Conservation (phyloP, 2,113 vertebrate genomes). For the Hippoglossus stenolepis region DNA sequence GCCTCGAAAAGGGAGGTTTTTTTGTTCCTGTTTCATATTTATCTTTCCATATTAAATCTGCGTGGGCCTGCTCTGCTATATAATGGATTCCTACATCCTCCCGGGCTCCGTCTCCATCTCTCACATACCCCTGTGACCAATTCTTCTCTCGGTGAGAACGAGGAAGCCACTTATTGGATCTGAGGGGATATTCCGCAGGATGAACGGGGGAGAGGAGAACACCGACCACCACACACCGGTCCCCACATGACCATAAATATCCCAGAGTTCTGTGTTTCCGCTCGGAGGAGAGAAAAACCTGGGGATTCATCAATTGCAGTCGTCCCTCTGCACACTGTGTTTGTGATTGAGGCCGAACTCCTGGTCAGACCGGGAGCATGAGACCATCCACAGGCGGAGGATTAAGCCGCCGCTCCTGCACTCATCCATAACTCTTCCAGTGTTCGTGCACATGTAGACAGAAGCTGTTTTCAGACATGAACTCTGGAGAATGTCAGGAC, state of each 20-base stretch:
- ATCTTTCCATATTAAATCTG: conserved; percentile 57
- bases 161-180: conserved; percentile 75
- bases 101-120: conserved; percentile 43
- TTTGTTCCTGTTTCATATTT: conserved; percentile 54
- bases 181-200: conserved; percentile 67
- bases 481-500: too few species aligned
- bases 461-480: neutral
- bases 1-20: conserved; percentile 45
- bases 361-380: conserved; percentile 32
- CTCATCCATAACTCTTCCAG: conserved; percentile 46
- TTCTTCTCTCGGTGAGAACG: conserved; percentile 51
- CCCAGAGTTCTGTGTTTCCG: conserved; percentile 48
- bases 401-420: conserved; percentile 22
- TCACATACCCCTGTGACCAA: conserved; percentile 52
- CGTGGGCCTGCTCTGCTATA: conserved; percentile 22
- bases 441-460: conserved; percentile 20
- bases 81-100: conserved; percentile 62
- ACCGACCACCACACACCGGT: conserved; percentile 38
- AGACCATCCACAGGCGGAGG: conserved; percentile 20
- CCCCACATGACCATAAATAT: conserved; percentile 67
- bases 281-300: conserved; percentile 48
- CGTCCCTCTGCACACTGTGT: conserved; percentile 30
- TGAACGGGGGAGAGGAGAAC: conserved; percentile 46
- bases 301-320: conserved; percentile 56
- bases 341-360: conserved; percentile 35